Base-by-base conservation (phyloP, 1,140 invertebrate species). In the Oedothorax gibbosus region DNA sequence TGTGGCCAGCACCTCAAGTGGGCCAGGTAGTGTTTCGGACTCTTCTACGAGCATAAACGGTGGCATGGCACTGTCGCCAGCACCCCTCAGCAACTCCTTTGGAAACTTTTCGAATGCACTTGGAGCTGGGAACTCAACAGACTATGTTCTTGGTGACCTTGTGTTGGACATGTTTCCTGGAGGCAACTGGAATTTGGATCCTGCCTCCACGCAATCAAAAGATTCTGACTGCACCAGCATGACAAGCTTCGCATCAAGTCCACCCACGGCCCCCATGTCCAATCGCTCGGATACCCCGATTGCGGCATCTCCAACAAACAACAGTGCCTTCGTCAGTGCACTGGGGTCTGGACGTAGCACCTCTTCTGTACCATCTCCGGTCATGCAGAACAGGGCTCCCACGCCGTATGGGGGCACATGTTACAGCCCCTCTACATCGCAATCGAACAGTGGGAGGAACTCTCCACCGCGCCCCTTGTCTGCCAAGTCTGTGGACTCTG, bases 311-410 rank as follows among this genome's bases (percentile, higher is more conserved):
- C 81, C 73, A 15, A 64, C 60, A 18, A 57, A 65, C 49, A 85
- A 78, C 66, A 85, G 83, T 85, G 75, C 83, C 83, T 85, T 85
- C 71, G 75, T 62, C n/a, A n/a, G 71, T 68, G 72, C 53, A 21
- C 12, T 78, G 64, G 14, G 73, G n/a, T 77, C 75, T 20, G 72
- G n/a, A 53, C 60, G 83, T 0, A 66, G 66, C 21, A 66, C 73
- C 15, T 78, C 83, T 57, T 57, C 83, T 77, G 75, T 53, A 62
- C 49, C 83, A 9, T 85, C 83, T 14, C 83, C 83, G 20, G 73
- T 66, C 2, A 20, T 78, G 54, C 83, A 77, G n/a, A 78, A 57
- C 54, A 73, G 83, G 15, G 75, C 66, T 1, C 75, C 83, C 0
- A 85, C 83, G 7, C 83, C 83, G 7, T 85, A 66, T 35, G 66